A percentile compares a stretch with the other conserved stretches of the same genome.
phyloP scores from a whole-genome alignment of 2,888 invertebrate species.

The Podotricha telesiphe region DNA sequence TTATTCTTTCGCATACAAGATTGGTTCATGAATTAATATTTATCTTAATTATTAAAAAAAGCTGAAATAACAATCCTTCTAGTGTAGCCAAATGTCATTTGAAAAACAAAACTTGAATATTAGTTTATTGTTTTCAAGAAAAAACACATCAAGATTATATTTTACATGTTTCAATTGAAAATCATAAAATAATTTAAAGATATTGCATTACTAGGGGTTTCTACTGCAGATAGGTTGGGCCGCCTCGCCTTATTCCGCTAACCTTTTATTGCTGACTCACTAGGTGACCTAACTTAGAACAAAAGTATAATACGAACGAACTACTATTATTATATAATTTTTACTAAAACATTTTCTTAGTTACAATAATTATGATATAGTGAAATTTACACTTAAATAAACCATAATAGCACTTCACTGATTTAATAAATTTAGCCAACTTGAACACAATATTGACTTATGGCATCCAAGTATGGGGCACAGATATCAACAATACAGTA shows the following conservation, averaged over 20 bases:
- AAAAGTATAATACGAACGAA: background rate
- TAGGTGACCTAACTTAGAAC: slow-evolving; percentile 54
- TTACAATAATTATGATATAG: background rate
- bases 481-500: background rate
- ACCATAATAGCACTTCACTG: no score
- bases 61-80: no score
- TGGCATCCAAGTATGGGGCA: background rate
- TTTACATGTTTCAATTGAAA: background rate
- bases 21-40: no score
- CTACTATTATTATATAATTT: slow-evolving; percentile 47
- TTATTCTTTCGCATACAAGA: no score
- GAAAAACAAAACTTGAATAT: no score
- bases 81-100: no score
- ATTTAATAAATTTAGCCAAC: no score
- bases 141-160: no score
- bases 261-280: slow-evolving; percentile 65
- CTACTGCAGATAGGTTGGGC: slow-evolving; percentile 35
- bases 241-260: slow-evolving; percentile 51
- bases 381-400: background rate
- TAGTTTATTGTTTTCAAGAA: no score
- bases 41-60: no score
- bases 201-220: slow-evolving; percentile 29
- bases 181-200: slow-evolving; percentile 14
- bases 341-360: slow-evolving; percentile 39
- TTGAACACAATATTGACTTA: background rate